Conservation (phyloP, 2,113 vertebrate genomes). For the Erythrocercus mccallii region DNA sequence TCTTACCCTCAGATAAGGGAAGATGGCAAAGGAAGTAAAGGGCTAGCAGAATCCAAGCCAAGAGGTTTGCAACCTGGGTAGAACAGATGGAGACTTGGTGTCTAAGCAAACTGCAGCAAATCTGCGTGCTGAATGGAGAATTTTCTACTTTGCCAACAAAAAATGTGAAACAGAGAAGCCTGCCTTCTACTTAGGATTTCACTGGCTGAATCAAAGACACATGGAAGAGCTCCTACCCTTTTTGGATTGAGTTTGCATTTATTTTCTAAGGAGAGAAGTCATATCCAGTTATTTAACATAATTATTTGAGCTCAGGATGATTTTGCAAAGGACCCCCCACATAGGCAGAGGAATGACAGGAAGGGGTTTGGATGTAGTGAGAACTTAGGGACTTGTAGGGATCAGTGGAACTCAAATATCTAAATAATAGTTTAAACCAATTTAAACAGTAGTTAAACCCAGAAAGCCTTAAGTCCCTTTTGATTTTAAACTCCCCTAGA, state of each 20-base stretch:
- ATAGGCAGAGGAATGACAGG: not conserved
- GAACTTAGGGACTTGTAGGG: not conserved
- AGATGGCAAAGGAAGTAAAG: not conserved
- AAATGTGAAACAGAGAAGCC: not conserved
- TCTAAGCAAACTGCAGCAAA: not conserved
- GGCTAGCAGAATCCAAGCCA: not conserved
- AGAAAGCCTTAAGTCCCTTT: not conserved
- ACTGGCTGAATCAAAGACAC: not conserved
- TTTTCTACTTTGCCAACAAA: constrained; percentile 19
- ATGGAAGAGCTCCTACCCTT: not conserved
- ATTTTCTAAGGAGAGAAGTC: not conserved
- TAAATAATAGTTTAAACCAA: not conserved
- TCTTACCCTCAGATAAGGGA: not conserved
- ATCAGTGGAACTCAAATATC: not conserved
- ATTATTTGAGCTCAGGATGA: not conserved
- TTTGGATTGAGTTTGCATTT: not conserved
- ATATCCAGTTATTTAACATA: not conserved
- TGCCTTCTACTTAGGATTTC: not conserved
- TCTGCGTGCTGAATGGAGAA: not conserved
- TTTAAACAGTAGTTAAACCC: not conserved
- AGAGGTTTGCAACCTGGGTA: not conserved
- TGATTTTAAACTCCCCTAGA: not conserved
- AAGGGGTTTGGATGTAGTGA: not conserved
- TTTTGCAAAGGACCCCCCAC: not conserved
- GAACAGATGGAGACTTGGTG: constrained; percentile 5